Percentiles rank a stretch among this genome's conserved stretches.
Evolutionary conservation across 1,140 invertebrate species (phyloP).

Genomic region (Pseudomyrmex gracilis): DNA sequence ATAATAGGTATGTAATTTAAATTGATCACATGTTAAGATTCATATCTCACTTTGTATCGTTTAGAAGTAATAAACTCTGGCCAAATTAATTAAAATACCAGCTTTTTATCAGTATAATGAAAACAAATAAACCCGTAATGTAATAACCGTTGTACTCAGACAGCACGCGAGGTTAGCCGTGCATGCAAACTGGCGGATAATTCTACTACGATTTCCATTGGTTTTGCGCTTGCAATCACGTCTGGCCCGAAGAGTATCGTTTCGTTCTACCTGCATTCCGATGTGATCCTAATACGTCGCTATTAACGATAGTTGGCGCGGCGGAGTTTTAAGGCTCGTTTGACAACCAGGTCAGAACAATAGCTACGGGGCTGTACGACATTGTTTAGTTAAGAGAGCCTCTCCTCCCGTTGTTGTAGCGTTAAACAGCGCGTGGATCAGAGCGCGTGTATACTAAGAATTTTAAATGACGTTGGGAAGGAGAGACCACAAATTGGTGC

Average conservation of each 20-base stretch:
- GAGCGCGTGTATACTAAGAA: conserved; percentile 69
- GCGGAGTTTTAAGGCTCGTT: conserved; percentile 77
- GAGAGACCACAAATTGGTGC: conserved; percentile 55
- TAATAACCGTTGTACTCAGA: background rate
- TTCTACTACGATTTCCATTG: background rate
- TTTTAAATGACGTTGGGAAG: conserved; percentile 53
- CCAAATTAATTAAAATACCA: background rate
- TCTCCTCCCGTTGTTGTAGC: conserved; percentile 70
- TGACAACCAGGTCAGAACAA: conserved; percentile 84
- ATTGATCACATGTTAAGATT: no score
- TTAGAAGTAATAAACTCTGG: background rate
- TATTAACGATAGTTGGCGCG: conserved; percentile 46
- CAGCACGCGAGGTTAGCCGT: conserved; percentile 21
- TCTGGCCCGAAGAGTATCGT: background rate
- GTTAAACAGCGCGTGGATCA: conserved; percentile 85
- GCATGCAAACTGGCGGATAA: conserved; percentile 34
- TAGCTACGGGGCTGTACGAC: conserved; percentile 82
- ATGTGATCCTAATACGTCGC: conserved; percentile 23
- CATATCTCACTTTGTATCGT: no score
- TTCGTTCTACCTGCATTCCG: conserved; percentile 41
- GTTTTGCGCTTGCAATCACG: background rate
- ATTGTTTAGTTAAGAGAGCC: conserved; percentile 84
- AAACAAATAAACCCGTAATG: conserved; percentile 9
- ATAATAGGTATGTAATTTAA: no score
- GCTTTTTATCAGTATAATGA: background rate